Conservation (phyloP, 2,888 invertebrate species). For the Disparrhopalites patrizii region DNA sequence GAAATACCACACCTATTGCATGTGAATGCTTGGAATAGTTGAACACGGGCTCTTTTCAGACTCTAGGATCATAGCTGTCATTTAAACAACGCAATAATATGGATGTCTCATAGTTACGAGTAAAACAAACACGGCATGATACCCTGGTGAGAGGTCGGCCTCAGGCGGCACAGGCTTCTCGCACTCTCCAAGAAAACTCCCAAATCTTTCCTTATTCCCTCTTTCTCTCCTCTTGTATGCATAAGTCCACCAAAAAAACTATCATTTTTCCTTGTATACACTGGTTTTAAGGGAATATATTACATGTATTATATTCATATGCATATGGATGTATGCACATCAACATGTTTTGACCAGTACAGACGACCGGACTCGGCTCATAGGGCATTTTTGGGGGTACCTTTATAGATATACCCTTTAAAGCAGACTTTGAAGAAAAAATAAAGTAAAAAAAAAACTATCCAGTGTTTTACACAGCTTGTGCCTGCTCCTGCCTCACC, state of each 20-base stretch:
- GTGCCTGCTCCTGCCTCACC: too few relatives aligned
- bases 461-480: too few relatives aligned
- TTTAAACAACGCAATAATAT: slow-evolving; percentile 38
- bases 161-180: slow-evolving; percentile 31
- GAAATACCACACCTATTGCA: slow-evolving; percentile 37
- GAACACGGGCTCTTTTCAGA: slow-evolving; percentile 28
- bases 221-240: background rate
- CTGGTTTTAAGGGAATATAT: too few relatives aligned
- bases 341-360: too few relatives aligned
- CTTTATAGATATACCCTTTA: too few relatives aligned
- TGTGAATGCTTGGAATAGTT: slow-evolving; percentile 34
- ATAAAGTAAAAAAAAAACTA: too few relatives aligned
- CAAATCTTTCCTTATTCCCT: too few relatives aligned
- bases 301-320: background rate
- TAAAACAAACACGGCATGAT: slow-evolving; percentile 45
- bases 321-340: too few relatives aligned
- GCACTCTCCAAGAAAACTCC: slow-evolving; percentile 22
- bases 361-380: too few relatives aligned
- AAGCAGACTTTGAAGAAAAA: too few relatives aligned
- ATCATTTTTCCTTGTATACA: background rate
- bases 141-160: slow-evolving; percentile 42
- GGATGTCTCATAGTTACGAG: slow-evolving; percentile 39
- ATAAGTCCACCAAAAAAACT: background rate
- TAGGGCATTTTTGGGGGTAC: too few relatives aligned
- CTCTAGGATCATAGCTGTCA: slow-evolving; percentile 32